Base-by-base conservation (phyloP, 2,113 vertebrate genomes). In the Ameiurus melas region DNA sequence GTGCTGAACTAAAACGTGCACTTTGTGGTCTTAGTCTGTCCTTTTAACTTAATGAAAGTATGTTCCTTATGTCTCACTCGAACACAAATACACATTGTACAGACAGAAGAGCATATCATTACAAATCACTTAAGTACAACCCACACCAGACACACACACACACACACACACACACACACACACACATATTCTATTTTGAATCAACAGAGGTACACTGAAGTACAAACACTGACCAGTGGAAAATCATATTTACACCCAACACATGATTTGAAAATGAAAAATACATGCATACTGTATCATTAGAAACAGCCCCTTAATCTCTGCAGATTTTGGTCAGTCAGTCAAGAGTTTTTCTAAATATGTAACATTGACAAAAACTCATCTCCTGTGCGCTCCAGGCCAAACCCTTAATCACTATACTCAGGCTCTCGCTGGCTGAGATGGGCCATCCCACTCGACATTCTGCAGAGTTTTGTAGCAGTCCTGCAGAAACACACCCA, bases 1-100 rank as follows among this genome's bases (percentile, higher is more conserved):
- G 84, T 79, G 78, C 85, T 89, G 85, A 22, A 60, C 87, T 85
- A 66, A 89, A 91, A 86, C 88, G 20, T 89, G 16, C 85, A 89
- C 90, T 87, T 91, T 89, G 87, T 88, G 90, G 88, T 87, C 57
- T 64, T 55, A 85, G 27, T 58, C 80, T 83, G 79, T 86, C 83
- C 89, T 90, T 90, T 90, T 73, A 89, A 90, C 85, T 88, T 91
- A 89, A 90, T 91, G 85, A 91, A 88, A 91, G 87, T 89, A 89
- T 89, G 88, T 91, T 91, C 71, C 73, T 58, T 89, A 87, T n/a
- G 83, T 91, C 90, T 88, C 77, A 88, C 88, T 85, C 30, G 13
- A 77, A 83, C 84, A 85, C 90, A 91, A 91, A 91, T 89, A 91
- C 87, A 89, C 88, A 87, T 86, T 91, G 88, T 91, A 91, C 88